These are phyloP conservation scores for Andricus quercusramuli DNA, from an alignment of 2,888 invertebrate species.

Conservation along the genomic window DNA sequence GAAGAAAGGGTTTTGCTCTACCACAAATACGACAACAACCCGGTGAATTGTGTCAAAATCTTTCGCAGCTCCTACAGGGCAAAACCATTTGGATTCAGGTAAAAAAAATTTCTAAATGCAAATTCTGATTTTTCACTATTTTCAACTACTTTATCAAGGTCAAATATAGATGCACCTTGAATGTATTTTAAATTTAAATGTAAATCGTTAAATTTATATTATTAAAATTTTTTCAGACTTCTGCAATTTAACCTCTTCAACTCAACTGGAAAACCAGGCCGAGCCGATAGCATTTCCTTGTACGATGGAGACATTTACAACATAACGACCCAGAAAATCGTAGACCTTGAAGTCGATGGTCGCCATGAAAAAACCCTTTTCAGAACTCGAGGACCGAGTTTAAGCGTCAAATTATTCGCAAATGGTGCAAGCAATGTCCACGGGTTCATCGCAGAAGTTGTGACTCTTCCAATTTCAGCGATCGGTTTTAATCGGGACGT, in stretches of 20 bases:
- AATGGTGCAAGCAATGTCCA: constrained; percentile 96
- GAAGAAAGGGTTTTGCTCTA: constrained; percentile 95
- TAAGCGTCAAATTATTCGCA: constrained; percentile 95
- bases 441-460: constrained; percentile 98
- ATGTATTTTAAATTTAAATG: too few species aligned
- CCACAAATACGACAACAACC: constrained; percentile 97
- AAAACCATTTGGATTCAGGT: constrained; percentile 92
- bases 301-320: constrained; percentile 97
- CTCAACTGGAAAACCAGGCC: constrained; percentile 89
- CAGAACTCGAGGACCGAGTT: constrained; percentile 86
- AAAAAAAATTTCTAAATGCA: constrained; percentile 47
- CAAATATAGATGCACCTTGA: too few species aligned
- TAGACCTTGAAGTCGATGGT: constrained; percentile 86
- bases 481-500: constrained; percentile 94
- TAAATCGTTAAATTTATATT: too few species aligned
- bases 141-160: too few species aligned
- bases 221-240: constrained; percentile 80
- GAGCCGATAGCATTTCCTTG: constrained; percentile 90
- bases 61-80: constrained; percentile 92
- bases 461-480: constrained; percentile 95
- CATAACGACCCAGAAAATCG: constrained; percentile 86
- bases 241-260: constrained; percentile 96
- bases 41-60: constrained; percentile 98
- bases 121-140: constrained; percentile 7
- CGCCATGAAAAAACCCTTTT: constrained; percentile 87